Conservation (phyloP, 2,888 invertebrate genomes). For the Stomorhina lunata region DNA sequence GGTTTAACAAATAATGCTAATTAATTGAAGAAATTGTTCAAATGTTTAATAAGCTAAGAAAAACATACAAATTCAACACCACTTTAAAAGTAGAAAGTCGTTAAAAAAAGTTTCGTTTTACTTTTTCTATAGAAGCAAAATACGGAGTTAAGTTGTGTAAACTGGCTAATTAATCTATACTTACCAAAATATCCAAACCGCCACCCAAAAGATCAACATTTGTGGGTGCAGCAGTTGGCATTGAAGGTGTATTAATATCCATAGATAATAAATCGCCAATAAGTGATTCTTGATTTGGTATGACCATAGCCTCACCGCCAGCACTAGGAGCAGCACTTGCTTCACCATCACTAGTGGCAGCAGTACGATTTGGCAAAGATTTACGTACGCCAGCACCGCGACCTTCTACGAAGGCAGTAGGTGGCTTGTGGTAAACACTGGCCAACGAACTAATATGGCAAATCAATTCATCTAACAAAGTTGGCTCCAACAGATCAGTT, state of each 20-base stretch:
- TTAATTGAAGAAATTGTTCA: too few relatives aligned
- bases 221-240: conserved; percentile 81
- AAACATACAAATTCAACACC: too few relatives aligned
- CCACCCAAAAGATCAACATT: conserved; percentile 92
- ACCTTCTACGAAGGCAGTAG: conserved; percentile 98
- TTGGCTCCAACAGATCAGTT: conserved; percentile 98
- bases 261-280: conserved; percentile 98
- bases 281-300: conserved; percentile 92
- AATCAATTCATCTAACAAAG: conserved; percentile 97
- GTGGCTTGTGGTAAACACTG: conserved; percentile 99
- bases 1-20: too few relatives aligned
- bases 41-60: too few relatives aligned
- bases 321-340: conserved; percentile 72
- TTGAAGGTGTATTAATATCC: conserved; percentile 91
- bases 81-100: too few relatives aligned
- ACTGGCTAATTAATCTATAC: too few relatives aligned
- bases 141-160: too few relatives aligned
- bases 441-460: conserved; percentile 99
- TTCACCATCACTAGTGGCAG: conserved; percentile 70
- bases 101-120: too few relatives aligned
- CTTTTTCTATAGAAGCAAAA: too few relatives aligned
- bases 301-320: conserved; percentile 82
- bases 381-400: conserved; percentile 88
- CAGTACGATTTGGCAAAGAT: conserved; percentile 86
- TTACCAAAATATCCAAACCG: conserved; percentile 91